phyloP scores from a whole-genome alignment of 1,140 invertebrate genomes.

The Sinonovacula constricta region DNA sequence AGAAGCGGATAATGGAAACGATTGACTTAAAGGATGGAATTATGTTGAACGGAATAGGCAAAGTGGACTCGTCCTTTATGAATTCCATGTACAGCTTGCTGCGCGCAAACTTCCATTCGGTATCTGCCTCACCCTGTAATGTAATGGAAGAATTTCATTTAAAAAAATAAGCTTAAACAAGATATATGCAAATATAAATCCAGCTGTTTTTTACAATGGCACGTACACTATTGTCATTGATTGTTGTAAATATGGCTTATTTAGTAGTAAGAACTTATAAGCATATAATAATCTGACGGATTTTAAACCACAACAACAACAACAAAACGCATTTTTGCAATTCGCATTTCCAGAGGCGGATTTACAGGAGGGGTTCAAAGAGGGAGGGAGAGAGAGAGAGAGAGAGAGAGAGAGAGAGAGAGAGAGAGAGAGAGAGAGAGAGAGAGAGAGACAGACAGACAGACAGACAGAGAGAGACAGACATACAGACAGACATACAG shows the following conservation, averaged over 20 bases:
- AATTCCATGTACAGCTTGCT: constrained; percentile 97
- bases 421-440: constrained; percentile 36
- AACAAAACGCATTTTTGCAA: background rate
- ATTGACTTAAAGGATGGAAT: constrained; percentile 78
- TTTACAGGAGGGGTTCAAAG: background rate
- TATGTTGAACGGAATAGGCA: constrained; percentile 96
- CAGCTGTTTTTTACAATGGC: background rate
- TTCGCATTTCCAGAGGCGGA: too few species aligned
- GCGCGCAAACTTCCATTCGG: constrained; percentile 99
- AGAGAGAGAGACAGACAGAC: too few species aligned
- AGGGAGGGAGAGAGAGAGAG: background rate
- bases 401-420: background rate
- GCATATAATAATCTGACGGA: too few species aligned
- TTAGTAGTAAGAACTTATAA: too few species aligned
- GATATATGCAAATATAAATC: background rate
- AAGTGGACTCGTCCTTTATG: constrained; percentile 97
- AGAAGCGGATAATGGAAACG: constrained; percentile 90
- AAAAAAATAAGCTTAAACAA: background rate
- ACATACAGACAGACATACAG: too few species aligned
- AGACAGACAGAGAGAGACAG: too few species aligned
- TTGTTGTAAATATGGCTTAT: too few species aligned
- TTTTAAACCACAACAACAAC: background rate
- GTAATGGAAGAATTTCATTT: too few species aligned
- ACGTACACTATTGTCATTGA: background rate
- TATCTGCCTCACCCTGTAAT: constrained; percentile 94